Conservation (phyloP, 2,888 invertebrate species). For the Synanthedon vespiformis region DNA sequence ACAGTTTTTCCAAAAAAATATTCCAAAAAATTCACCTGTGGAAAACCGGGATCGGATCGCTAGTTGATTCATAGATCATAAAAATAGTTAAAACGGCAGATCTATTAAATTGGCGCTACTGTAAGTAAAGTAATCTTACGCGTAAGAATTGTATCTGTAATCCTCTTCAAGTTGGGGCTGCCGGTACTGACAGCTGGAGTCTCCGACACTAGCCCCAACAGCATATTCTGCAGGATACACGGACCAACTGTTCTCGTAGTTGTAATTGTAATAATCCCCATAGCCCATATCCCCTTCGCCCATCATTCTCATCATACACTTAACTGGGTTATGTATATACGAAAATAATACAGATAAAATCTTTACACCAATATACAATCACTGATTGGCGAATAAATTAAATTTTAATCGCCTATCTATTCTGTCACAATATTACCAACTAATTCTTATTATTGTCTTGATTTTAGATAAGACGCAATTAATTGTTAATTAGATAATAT, state of each 20-base stretch:
- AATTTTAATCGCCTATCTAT: slow-evolving; percentile 2
- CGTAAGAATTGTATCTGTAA: slow-evolving; percentile 73
- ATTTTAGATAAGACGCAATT: not conserved
- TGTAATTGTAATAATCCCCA: slow-evolving; percentile 67
- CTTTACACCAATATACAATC: not conserved
- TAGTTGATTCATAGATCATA: no score
- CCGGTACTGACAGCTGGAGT: slow-evolving; percentile 47
- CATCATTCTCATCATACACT: slow-evolving; percentile 62
- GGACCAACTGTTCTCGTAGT: slow-evolving; percentile 76
- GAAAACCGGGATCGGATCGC: no score
- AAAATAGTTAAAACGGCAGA: no score
- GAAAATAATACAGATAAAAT: slow-evolving; percentile 6
- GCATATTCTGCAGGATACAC: slow-evolving; percentile 77
- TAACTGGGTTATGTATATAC: not conserved
- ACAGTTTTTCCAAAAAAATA: no score
- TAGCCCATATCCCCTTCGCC: slow-evolving; percentile 66
- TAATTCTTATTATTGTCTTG: slow-evolving; percentile 14
- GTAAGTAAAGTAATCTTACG: slow-evolving; percentile 57
- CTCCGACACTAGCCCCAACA: slow-evolving; percentile 24
- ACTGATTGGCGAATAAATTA: slow-evolving; percentile 10
- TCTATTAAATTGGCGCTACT: no score
- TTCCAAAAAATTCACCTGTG: no score
- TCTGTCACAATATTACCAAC: slow-evolving; percentile 23
- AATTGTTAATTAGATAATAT: not conserved
- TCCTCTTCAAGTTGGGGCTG: slow-evolving; percentile 72